phyloP scores from a whole-genome alignment of 2,888 invertebrate species.

The Tanytarsus gracilentus region DNA sequence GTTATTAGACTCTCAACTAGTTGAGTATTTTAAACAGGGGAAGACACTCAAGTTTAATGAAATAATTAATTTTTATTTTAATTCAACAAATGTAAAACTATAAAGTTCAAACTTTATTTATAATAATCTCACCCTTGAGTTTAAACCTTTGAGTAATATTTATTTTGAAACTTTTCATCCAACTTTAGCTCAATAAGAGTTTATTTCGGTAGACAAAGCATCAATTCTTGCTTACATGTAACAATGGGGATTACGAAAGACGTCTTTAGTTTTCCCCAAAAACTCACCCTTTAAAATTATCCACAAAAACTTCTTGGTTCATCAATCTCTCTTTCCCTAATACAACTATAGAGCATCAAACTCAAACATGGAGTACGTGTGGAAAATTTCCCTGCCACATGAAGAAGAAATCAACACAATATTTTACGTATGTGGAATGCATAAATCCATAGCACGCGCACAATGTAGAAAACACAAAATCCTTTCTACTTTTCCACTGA shows the following conservation, averaged over 20 bases:
- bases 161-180: too few relatives aligned
- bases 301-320: background rate
- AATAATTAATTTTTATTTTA: too few relatives aligned
- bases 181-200: background rate
- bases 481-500: background rate
- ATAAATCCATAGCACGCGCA: background rate
- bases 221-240: slow-evolving; percentile 20
- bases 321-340: slow-evolving; percentile 9
- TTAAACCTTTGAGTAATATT: too few relatives aligned
- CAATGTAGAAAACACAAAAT: background rate
- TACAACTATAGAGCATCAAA: background rate
- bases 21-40: too few relatives aligned
- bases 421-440: background rate
- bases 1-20: too few relatives aligned
- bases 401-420: slow-evolving; percentile 7
- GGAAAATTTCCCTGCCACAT: background rate
- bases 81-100: too few relatives aligned
- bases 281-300: background rate
- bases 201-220: slow-evolving; percentile 14
- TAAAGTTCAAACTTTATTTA: too few relatives aligned
- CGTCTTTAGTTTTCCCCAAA: background rate
- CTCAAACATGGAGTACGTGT: background rate
- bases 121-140: too few relatives aligned
- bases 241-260: slow-evolving; percentile 25
- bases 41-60: too few relatives aligned